A percentile compares a stretch with the other conserved stretches of the same genome.
Evolutionary conservation across 2,888 invertebrate species (phyloP).

Genomic region (Uropetala carovei): DNA sequence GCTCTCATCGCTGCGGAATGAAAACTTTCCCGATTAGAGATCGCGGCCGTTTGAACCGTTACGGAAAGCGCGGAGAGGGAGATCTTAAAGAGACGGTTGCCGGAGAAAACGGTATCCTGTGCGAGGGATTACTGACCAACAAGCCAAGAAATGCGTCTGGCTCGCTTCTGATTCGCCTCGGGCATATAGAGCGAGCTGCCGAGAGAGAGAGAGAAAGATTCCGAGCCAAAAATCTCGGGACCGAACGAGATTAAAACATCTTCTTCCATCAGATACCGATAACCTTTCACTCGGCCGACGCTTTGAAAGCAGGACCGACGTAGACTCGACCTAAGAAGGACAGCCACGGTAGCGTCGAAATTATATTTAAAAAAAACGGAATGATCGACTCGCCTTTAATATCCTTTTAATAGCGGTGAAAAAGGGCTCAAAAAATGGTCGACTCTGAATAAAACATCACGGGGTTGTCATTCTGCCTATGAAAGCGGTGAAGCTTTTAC

Average conservation of each 20-base stretch:
- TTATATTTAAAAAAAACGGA: background rate
- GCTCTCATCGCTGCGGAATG: constrained; percentile 25
- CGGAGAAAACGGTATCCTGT: constrained; percentile 14
- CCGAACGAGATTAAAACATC: constrained; percentile 10
- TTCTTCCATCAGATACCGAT: background rate
- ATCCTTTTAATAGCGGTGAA: constrained; percentile 9
- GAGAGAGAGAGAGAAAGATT: background rate
- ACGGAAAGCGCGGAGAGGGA: background rate
- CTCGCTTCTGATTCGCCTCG: constrained; percentile 1
- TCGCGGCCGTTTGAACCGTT: constrained; percentile 24
- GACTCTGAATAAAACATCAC: constrained; percentile 14
- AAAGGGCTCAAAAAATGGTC: background rate
- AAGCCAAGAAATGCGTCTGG: constrained; percentile 25
- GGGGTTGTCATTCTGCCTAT: background rate
- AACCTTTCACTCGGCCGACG: background rate
- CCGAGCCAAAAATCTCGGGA: background rate
- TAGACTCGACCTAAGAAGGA: background rate
- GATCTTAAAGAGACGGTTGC: background rate
- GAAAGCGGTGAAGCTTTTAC: background rate
- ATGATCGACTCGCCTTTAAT: constrained; percentile 19
- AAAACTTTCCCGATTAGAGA: constrained; percentile 14
- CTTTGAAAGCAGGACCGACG: background rate
- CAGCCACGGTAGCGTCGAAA: background rate
- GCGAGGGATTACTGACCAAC: constrained; percentile 35
- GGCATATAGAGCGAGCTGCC: no score